Evolutionary conservation across 2,797 vertebrate genomes (phyloP).

Genomic region (Delichon dasypus): DNA sequence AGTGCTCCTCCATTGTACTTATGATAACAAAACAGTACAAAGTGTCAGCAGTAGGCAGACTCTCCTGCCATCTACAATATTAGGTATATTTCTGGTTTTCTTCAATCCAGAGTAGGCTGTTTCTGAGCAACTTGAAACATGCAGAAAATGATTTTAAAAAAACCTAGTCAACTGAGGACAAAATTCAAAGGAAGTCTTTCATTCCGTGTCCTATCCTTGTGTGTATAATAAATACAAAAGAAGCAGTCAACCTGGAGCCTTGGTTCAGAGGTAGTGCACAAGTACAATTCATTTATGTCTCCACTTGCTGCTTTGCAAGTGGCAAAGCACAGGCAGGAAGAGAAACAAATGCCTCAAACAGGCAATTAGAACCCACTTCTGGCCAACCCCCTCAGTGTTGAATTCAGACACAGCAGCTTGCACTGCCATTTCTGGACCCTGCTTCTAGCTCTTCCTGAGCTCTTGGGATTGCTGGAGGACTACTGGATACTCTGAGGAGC

Average conservation of each 20-base stretch:
- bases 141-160: neutral
- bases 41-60: constrained; percentile 60
- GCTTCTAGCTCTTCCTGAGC: neutral
- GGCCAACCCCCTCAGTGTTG: neutral
- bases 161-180: neutral
- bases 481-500: neutral
- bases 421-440: neutral
- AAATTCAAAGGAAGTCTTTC: constrained; percentile 10
- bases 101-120: constrained; percentile 17
- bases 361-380: neutral
- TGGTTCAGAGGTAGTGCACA: neutral
- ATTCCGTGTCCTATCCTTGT: neutral
- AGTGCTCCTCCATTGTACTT: constrained; percentile 57
- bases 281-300: neutral
- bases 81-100: constrained; percentile 5
- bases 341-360: neutral
- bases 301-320: neutral
- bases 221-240: neutral
- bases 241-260: neutral
- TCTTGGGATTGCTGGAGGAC: neutral
- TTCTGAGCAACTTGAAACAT: constrained; percentile 52
- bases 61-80: constrained; percentile 5
- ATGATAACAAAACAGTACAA: constrained; percentile 52
- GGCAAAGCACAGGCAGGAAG: neutral
- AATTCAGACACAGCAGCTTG: neutral